Evolutionary conservation across 1,140 invertebrate genomes (phyloP).

Genomic region (Neodiprion fabricii): DNA sequence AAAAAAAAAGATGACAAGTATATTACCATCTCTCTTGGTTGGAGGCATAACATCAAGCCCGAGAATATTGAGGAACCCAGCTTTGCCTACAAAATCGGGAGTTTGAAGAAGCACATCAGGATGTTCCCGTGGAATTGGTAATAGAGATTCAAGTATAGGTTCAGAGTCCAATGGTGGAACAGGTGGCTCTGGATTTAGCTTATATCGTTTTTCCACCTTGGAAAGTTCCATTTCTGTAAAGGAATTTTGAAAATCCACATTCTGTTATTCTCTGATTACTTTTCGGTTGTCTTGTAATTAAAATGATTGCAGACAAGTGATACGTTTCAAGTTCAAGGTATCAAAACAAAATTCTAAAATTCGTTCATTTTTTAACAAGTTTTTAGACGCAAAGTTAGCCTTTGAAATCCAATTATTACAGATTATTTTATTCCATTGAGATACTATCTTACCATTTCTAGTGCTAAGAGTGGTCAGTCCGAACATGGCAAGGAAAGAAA

Average conservation of each 20-base stretch:
- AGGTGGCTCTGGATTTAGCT: conserved; percentile 50
- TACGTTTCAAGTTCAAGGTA: too few relatives aligned
- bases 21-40: conserved; percentile 52
- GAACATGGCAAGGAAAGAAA: conserved; percentile 59
- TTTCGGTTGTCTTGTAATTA: neutral
- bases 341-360: too few relatives aligned
- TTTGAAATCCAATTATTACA: neutral
- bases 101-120: conserved; percentile 53
- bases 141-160: conserved; percentile 42
- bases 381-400: neutral
- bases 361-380: neutral
- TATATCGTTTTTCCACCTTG: conserved; percentile 54
- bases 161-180: conserved; percentile 44
- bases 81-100: conserved; percentile 55
- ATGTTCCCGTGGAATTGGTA: conserved; percentile 56
- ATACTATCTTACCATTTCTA: conserved; percentile 50
- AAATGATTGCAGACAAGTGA: too few relatives aligned
- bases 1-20: neutral
- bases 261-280: conserved; percentile 14
- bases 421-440: neutral
- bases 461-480: conserved; percentile 58
- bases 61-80: conserved; percentile 53
- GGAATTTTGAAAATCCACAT: neutral
- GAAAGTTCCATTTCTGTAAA: conserved; percentile 48
- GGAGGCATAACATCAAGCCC: conserved; percentile 57